These are phyloP conservation scores for Orius laevigatus DNA, from an alignment of 1,140 invertebrate species.

Conservation along the genomic window DNA sequence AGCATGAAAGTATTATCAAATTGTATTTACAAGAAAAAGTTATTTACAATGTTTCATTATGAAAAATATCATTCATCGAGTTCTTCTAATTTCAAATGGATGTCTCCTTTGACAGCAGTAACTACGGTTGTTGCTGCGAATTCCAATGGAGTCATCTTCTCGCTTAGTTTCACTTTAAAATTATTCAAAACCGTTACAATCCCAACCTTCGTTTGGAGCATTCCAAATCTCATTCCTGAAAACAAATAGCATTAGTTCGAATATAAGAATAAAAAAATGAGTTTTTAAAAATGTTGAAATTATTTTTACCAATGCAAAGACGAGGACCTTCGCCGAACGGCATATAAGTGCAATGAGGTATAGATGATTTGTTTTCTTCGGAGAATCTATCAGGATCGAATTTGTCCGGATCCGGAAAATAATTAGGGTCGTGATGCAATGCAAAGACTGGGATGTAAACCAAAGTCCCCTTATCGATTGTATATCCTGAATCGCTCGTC, in stretches of 20 bases:
- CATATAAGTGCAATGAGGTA: conserved; percentile 34
- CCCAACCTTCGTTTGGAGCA: conserved; percentile 12
- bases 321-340: conserved; percentile 64
- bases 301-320: conserved; percentile 49
- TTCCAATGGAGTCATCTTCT: conserved; percentile 1
- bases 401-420: conserved; percentile 26
- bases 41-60: too few relatives aligned
- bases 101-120: too few relatives aligned
- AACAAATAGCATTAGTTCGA: background rate
- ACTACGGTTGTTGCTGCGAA: background rate
- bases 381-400: conserved; percentile 29
- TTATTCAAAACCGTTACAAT: conserved; percentile 7
- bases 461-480: conserved; percentile 22
- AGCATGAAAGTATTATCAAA: too few relatives aligned
- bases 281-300: background rate
- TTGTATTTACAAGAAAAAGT: too few relatives aligned
- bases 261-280: background rate
- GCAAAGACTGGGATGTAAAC: conserved; percentile 27
- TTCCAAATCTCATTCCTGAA: conserved; percentile 12
- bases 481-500: conserved; percentile 13
- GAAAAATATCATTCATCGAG: too few relatives aligned
- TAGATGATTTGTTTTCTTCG: conserved; percentile 19
- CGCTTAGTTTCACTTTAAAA: background rate
- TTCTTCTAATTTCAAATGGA: too few relatives aligned
- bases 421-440: conserved; percentile 27